Conservation (phyloP, 2,888 invertebrate genomes). For the Zygothrica quintamaculata region DNA sequence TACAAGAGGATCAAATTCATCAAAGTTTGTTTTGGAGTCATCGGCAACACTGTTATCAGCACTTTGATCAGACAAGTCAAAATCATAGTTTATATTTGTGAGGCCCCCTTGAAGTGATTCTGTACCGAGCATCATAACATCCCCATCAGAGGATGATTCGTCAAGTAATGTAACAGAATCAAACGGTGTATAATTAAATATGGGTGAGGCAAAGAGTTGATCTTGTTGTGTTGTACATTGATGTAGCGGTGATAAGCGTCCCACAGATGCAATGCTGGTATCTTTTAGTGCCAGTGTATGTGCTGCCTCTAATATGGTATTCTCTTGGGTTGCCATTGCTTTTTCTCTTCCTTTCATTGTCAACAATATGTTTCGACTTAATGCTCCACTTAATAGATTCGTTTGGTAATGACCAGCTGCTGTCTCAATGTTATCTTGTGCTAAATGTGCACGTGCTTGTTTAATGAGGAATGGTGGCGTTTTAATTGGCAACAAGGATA, state of each 20-base stretch:
- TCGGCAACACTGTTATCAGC: constrained; percentile 90
- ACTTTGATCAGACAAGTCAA: constrained; percentile 90
- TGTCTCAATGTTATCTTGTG: constrained; percentile 30
- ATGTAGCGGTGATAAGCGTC: constrained; percentile 73
- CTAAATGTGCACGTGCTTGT: constrained; percentile 71
- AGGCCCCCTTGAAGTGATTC: constrained; percentile 87
- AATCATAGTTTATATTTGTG: constrained; percentile 90
- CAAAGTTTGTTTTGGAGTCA: constrained; percentile 81
- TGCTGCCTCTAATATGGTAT: constrained; percentile 10
- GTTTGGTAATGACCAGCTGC: constrained; percentile 78
- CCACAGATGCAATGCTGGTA: constrained; percentile 59
- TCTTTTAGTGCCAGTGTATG: constrained; percentile 74
- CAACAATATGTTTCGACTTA: constrained; percentile 32
- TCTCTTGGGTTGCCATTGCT: constrained; percentile 6
- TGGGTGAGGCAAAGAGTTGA: constrained; percentile 87
- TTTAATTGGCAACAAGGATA: constrained; percentile 88
- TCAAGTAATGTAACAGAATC: constrained; percentile 86
- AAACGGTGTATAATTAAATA: constrained; percentile 85
- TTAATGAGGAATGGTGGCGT: constrained; percentile 86
- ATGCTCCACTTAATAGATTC: constrained; percentile 75
- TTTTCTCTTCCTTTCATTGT: constrained; percentile 15
- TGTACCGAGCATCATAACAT: constrained; percentile 85
- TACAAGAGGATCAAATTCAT: constrained; percentile 84
- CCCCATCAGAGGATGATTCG: constrained; percentile 86
- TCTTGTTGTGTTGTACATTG: constrained; percentile 82